Base-by-base conservation (phyloP, 2,797 vertebrate genomes). In the Periparus ater region DNA sequence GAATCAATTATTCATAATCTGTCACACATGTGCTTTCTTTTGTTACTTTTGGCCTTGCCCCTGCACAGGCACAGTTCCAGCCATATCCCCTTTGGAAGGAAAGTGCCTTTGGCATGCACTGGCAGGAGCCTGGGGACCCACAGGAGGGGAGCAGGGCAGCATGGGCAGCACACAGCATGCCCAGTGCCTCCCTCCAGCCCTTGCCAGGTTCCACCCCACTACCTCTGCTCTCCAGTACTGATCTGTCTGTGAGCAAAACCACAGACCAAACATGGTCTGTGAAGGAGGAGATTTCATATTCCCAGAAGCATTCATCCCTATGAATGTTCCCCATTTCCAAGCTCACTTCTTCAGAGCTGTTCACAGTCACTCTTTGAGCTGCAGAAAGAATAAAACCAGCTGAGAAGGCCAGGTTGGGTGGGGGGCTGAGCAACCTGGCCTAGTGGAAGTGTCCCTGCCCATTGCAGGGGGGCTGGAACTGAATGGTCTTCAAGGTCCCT, bases 191-290 rank as follows among this genome's bases (percentile, higher is more conserved):
- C 25, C 42, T 78, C 26, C 3, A 6, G 36, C 19, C 2, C 60
- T 29, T 11, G 1, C 1, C 5, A 58, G 18, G 7, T 23, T 81
- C 47, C 30, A 48, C 1, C 5, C 34, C 20, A 12, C 38, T 1
- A 0, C 7, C 2, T 47, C 65, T 44, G 22, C 32, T 36, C 26
- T 38, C 16, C 1, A 2, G 30, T n/a, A 36, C 26, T 0, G 0
- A 38, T 15, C 61, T 0, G 0, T 17, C 54, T 50, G 51, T 0
- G 3, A 71, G 36, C 3, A 13, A 70, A 79, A 72, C 5, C 40
- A 63, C 1, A 9, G 63, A 60, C 6, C 34, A 82, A 47, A 62
- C 6, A 34, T 4, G 7, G 1, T n/a, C 27, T n/a, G 29, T n/a
- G 2, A 40, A 32, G 1, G 1, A 85, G 23, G 45, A 51, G 18